phyloP scores from a whole-genome alignment of 2,888 invertebrate species.

The Amphimallon solstitiale region DNA sequence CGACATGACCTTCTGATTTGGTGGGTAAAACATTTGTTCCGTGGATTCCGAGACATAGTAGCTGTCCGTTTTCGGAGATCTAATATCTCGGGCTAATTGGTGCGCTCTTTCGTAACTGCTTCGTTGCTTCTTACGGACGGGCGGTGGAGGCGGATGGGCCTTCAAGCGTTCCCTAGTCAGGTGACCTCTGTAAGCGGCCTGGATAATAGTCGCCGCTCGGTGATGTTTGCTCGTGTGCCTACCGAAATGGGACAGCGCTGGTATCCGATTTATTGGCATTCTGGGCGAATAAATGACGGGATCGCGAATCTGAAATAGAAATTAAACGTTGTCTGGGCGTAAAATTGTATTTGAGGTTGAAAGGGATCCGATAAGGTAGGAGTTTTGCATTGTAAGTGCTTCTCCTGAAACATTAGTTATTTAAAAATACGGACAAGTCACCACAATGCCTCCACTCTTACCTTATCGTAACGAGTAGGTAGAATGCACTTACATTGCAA shows the following conservation, averaged over 20 bases:
- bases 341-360: neutral
- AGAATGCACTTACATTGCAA: constrained; percentile 57
- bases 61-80: constrained; percentile 56
- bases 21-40: constrained; percentile 52
- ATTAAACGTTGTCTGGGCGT: neutral
- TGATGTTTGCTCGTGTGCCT: constrained; percentile 50
- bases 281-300: neutral
- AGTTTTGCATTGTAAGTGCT: constrained; percentile 64
- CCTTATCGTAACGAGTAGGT: constrained; percentile 42
- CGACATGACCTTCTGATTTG: constrained; percentile 38
- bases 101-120: constrained; percentile 37
- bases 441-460: constrained; percentile 52
- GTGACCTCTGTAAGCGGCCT: constrained; percentile 55
- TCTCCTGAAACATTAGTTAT: constrained; percentile 54
- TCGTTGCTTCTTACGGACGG: constrained; percentile 28
- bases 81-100: constrained; percentile 58
- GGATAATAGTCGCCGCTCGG: constrained; percentile 60
- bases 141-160: constrained; percentile 46
- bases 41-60: constrained; percentile 63
- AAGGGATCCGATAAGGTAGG: constrained; percentile 57
- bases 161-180: constrained; percentile 56
- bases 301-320: neutral
- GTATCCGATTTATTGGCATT: neutral
- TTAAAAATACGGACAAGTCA: constrained; percentile 35
- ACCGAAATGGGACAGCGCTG: neutral